Evolutionary conservation across 1,140 invertebrate genomes (phyloP).

Genomic region (Eurosta solidaginis): DNA sequence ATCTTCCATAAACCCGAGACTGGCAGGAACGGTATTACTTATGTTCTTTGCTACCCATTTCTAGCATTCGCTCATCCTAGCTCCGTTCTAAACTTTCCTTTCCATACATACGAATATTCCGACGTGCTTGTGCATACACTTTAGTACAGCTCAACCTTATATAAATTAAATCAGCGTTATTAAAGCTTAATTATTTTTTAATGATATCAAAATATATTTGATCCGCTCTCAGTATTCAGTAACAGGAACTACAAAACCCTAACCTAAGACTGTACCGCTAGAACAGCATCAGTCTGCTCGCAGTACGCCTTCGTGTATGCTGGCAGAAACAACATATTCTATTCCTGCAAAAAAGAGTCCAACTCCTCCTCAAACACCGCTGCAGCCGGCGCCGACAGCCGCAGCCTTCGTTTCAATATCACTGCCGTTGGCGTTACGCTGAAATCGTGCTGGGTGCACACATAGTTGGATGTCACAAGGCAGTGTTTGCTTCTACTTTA

Average conservation of each 20-base stretch:
- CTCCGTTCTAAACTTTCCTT: too few relatives aligned
- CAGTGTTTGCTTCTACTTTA: background rate
- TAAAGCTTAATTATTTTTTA: slow-evolving; percentile 28
- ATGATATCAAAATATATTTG: slow-evolving; percentile 31
- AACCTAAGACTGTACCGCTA: background rate
- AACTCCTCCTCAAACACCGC: background rate
- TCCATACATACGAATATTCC: too few relatives aligned
- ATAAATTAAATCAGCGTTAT: background rate
- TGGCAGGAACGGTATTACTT: too few relatives aligned
- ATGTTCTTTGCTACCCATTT: too few relatives aligned
- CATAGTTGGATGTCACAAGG: background rate
- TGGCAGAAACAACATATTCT: background rate
- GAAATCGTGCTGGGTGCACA: slow-evolving; percentile 5
- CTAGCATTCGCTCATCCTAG: too few relatives aligned
- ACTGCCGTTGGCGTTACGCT: background rate
- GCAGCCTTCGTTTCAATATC: background rate
- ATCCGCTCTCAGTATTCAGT: background rate
- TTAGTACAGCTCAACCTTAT: too few relatives aligned
- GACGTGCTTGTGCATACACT: background rate
- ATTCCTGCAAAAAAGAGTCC: background rate
- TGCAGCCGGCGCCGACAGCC: background rate
- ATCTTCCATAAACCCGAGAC: too few relatives aligned
- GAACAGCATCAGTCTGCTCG: background rate
- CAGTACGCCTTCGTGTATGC: background rate
- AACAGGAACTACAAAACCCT: background rate